Evolutionary conservation across 2,888 invertebrate genomes (phyloP), one percentile per base, ranked within the genome.

Genomic region (Xestia c-nigrum): DNA sequence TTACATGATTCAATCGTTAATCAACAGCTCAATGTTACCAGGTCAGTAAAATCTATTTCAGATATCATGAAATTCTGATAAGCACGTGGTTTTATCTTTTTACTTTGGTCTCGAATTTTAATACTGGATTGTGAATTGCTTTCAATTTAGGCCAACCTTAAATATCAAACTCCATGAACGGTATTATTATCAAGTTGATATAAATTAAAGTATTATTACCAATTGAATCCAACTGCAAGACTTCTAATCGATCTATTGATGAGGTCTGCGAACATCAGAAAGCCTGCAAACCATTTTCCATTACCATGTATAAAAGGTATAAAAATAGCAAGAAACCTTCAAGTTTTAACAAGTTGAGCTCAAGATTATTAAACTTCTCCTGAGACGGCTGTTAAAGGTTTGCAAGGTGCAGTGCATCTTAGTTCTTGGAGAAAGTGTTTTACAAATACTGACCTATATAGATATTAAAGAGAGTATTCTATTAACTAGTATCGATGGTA

Each of bases 401-500:
- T 74, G 50, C 38, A 70, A 72, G 72, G 21, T 59, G 50, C 52
- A 72, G 40, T 24, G 65, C 59, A 47, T 55, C 21, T 70, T 57
- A 64, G 61, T 67, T 43, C 16, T 38, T 43, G 31, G 7, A 66
- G 12, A 6, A 24, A 72, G 6, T 68, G 57, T 73, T 70, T 31
- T 68, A 72, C 21, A 77, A 85, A 55, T 31, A 31, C 75, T 83
- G 52, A 76, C 67, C 76, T 72, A 82, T 65, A 50, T 31, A 31
- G 3, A 31, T 89, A 77, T 80, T 47, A 31, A 50, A 10, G 38
- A 66, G 64, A 81, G 78, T 87, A 85, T 91, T 89, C 84, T 90
- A 90, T 91, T 90, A 91, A 93, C 93, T 92, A 91, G 82, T 68
- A 87, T 80, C 78, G 85, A 86, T 78, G 83, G 76, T 78, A 86